phyloP scores from a whole-genome alignment of 2,888 invertebrate genomes.

The Blastobasis lacticolella region DNA sequence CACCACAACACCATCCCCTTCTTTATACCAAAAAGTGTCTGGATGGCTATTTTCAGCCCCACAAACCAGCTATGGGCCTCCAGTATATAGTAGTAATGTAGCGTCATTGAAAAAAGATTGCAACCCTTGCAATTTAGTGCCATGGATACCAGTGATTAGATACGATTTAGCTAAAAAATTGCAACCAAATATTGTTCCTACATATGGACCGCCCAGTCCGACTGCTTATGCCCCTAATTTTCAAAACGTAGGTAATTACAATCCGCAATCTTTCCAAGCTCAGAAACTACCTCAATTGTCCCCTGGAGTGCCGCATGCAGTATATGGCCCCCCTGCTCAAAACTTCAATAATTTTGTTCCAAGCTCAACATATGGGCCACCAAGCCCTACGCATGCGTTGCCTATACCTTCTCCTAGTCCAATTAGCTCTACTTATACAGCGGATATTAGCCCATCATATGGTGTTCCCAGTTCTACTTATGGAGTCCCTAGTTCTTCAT shows the following conservation, averaged over 20 bases:
- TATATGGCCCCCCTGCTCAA: conserved; percentile 43
- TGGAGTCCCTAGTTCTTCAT: conserved; percentile 21
- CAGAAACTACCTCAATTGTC: conserved; percentile 28
- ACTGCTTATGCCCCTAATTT: conserved; percentile 39
- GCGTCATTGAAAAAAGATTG: conserved; percentile 74
- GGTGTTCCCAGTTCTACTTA: conserved; percentile 12
- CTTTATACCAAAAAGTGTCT: conserved; percentile 74
- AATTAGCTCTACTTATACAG: conserved; percentile 41
- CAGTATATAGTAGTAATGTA: conserved; percentile 28
- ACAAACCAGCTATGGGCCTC: conserved; percentile 39
- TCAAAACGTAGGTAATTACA: conserved; percentile 33
- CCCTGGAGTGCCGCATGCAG: conserved; percentile 36
- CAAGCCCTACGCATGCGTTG: conserved; percentile 42
- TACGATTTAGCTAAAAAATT: conserved; percentile 55
- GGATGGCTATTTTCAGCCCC: conserved; percentile 76
- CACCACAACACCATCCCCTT: conserved; percentile 56
- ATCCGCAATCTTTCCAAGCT: conserved; percentile 37
- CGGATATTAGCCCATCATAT: conserved; percentile 27
- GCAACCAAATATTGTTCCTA: conserved; percentile 40
- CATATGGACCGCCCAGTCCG: conserved; percentile 59
- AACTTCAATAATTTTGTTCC: conserved; percentile 24
- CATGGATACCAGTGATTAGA: conserved; percentile 84
- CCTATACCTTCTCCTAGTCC: conserved; percentile 40
- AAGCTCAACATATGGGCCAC: conserved; percentile 45
- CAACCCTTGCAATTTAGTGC: conserved; percentile 84